Conservation (phyloP, 2,113 vertebrate genomes). For the Petroica traversi region DNA sequence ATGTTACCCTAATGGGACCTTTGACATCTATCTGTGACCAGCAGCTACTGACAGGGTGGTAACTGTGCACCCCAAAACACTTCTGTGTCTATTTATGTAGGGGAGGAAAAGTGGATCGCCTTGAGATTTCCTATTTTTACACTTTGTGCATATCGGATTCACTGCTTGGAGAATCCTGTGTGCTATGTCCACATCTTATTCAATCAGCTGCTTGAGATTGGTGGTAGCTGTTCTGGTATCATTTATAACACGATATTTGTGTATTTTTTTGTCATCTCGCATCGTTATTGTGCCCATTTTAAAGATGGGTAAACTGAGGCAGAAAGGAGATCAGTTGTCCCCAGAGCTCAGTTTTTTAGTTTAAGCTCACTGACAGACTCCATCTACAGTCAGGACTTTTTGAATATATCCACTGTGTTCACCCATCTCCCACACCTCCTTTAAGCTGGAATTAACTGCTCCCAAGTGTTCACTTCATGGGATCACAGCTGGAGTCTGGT, state of each 20-base stretch:
- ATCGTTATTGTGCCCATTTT: rapidly evolving
- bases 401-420: neutral
- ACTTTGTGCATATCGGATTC: neutral
- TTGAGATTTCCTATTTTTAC: conserved; percentile 42
- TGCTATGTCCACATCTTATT: neutral
- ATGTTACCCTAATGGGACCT: neutral
- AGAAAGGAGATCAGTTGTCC: neutral
- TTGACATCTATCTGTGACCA: neutral
- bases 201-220: neutral
- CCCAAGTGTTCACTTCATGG: neutral
- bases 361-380: neutral
- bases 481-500: neutral
- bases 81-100: neutral
- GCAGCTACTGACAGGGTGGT: neutral
- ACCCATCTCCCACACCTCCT: neutral
- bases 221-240: neutral
- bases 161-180: neutral
- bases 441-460: neutral
- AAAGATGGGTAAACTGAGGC: neutral
- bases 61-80: neutral
- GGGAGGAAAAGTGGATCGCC: neutral
- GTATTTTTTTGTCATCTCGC: neutral
- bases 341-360: neutral
- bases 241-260: neutral
- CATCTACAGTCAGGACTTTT: neutral